Evolutionary conservation across 2,888 invertebrate species (phyloP), one percentile per base, ranked within the genome.

Genomic region (Muscina levida): DNA sequence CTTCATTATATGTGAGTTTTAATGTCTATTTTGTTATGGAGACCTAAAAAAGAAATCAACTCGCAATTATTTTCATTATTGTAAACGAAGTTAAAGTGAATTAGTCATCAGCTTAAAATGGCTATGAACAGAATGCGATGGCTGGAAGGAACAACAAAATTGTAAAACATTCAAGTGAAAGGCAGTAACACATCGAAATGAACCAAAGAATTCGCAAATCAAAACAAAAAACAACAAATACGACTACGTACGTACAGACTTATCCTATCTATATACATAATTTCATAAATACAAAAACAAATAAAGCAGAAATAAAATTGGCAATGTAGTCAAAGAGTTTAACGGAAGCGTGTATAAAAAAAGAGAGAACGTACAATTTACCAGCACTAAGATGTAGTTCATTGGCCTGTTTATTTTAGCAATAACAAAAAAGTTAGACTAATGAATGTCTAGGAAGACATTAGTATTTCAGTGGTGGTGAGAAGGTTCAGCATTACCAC

Each of bases 301-400:
- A 24, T 53, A 37, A 5, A 53, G 59, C 10, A 31, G 11, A n/a
- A 48, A 53, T 5, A 19, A 59, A 44, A 67, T 22, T 0, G 46
- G n/a, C 48, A 48, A 46, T n/a, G 46, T 11, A 24, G 24, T 53
- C 24, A 53, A 22, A 6, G 11, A 11, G 1, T 22, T 53, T 22
- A 13, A 24, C 19, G 24, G 22, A 53, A 24, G 5, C 53, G 2
- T 19, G 1, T n/a, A 15, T 17, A 19, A 17, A 19, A 26, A 59
- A 13, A 8, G 13, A 53, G 44, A 31, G 31, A 71, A 5, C 22
- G 22, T 31, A 42, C 22, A 17, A 8, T 31, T 62, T 62, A 19
- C 22, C 11, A 17, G 24, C 19, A 42, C 17, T 10, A 42, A 62
- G 51, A 53, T 72, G 39, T 73, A 77, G 80, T 80, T 77, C 80